A percentile compares a stretch with the other conserved stretches of the same genome.
Conservation (phyloP, 2,113 vertebrate genomes). For the Fulica atra region DNA sequence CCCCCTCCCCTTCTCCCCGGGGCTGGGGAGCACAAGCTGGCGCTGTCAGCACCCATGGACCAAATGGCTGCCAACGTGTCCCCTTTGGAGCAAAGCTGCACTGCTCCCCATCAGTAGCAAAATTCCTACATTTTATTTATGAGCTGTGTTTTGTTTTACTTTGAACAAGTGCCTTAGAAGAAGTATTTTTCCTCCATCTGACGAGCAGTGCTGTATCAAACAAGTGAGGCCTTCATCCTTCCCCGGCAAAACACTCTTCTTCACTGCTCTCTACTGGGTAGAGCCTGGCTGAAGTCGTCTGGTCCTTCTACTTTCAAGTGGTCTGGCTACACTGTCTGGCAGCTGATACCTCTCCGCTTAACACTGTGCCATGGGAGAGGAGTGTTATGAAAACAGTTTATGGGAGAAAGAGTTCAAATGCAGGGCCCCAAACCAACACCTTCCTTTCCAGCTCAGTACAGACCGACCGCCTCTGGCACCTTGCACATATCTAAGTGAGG, state of each 20-base stretch:
- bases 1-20: background rate
- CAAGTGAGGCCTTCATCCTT: conserved; percentile 67
- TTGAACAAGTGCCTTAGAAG: conserved; percentile 94
- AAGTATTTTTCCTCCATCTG: conserved; percentile 67
- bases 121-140: conserved; percentile 28
- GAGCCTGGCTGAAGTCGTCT: conserved; percentile 16
- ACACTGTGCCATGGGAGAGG: background rate
- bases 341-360: background rate
- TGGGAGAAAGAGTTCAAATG: background rate
- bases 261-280: background rate
- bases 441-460: background rate
- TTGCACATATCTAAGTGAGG: background rate
- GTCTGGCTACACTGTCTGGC: conserved; percentile 34
- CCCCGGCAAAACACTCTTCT: conserved; percentile 2
- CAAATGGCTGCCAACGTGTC: background rate
- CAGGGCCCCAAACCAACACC: background rate
- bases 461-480: background rate
- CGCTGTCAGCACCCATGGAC: background rate
- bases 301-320: conserved; percentile 44
- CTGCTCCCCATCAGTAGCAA: conserved; percentile 13
- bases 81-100: background rate
- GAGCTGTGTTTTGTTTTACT: conserved; percentile 64
- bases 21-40: background rate
- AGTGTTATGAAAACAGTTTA: background rate
- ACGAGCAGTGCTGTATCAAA: conserved; percentile 67